Evolutionary conservation across 2,797 vertebrate genomes (phyloP).

Genomic region (Alectoris magna): DNA sequence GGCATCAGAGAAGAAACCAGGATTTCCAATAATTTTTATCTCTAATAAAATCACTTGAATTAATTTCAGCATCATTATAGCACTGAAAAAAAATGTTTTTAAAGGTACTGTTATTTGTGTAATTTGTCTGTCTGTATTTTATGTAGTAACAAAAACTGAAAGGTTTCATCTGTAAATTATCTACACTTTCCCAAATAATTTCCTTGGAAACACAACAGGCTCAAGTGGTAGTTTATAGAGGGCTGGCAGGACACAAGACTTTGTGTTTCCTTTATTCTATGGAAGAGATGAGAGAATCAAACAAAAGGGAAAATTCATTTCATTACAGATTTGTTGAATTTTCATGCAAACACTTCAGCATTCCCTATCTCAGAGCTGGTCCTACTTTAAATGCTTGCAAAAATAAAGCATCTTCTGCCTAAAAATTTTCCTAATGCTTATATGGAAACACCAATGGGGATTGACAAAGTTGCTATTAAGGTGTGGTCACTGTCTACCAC

Average conservation of each 20-base stretch:
- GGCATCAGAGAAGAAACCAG: constrained; percentile 72
- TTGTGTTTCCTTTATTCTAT: not conserved
- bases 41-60: constrained; percentile 79
- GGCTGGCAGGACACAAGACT: not conserved
- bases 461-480: not conserved
- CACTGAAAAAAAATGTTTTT: constrained; percentile 23
- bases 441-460: not conserved
- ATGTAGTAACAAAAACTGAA: constrained; percentile 67
- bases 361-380: not conserved
- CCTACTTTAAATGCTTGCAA: not conserved
- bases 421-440: not conserved
- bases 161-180: constrained; percentile 62
- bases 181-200: not conserved
- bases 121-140: constrained; percentile 60
- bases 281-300: not conserved
- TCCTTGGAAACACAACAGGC: not conserved
- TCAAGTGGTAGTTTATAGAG: not conserved
- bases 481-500: not conserved
- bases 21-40: constrained; percentile 78
- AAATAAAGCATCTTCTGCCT: not conserved
- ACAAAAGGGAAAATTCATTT: not conserved
- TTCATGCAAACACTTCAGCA: not conserved
- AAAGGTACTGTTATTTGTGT: constrained; percentile 28
- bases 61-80: constrained; percentile 76
- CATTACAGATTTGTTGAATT: not conserved